A percentile compares a stretch with the other conserved stretches of the same genome.
These are phyloP conservation scores for Ramphastos sulfuratus DNA, from an alignment of 2,113 vertebrate genomes.

Conservation along the genomic window DNA sequence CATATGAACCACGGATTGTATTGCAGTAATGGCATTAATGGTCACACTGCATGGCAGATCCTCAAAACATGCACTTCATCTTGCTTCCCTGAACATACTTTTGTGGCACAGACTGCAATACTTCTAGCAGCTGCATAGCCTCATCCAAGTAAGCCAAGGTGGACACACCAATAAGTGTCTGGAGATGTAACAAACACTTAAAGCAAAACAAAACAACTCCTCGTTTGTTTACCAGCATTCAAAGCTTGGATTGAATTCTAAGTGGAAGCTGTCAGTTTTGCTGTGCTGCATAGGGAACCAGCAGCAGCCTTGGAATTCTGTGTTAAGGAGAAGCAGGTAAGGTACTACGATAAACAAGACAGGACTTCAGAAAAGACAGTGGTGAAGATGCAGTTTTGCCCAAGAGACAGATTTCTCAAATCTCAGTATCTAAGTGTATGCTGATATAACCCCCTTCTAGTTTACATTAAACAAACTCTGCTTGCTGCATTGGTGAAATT, in stretches of 20 bases:
- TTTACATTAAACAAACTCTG: not conserved
- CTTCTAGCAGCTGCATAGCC: not conserved
- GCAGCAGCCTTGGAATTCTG: not conserved
- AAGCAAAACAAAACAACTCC: not conserved
- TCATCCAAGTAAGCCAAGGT: not conserved
- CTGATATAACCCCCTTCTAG: not conserved
- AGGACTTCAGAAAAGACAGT: not conserved
- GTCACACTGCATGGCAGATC: not conserved
- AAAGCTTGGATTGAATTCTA: not conserved
- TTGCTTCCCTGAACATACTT: not conserved
- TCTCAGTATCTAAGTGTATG: not conserved
- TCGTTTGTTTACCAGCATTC: not conserved
- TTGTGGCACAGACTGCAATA: rapidly evolving
- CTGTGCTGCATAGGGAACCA: rapidly evolving
- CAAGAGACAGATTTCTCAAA: not conserved
- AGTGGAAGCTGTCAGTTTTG: not conserved
- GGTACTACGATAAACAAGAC: not conserved
- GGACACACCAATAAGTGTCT: not conserved
- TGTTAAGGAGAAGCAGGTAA: not conserved
- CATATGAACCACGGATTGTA: not conserved
- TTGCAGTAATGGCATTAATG: not conserved
- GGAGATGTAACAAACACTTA: not conserved
- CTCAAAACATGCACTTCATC: not conserved
- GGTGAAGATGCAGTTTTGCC: not conserved
- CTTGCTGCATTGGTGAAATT: not conserved